A percentile compares a stretch with the other conserved stretches of the same genome.
Conservation (phyloP, 1,140 invertebrate species). For the Dreissena polymorpha region DNA sequence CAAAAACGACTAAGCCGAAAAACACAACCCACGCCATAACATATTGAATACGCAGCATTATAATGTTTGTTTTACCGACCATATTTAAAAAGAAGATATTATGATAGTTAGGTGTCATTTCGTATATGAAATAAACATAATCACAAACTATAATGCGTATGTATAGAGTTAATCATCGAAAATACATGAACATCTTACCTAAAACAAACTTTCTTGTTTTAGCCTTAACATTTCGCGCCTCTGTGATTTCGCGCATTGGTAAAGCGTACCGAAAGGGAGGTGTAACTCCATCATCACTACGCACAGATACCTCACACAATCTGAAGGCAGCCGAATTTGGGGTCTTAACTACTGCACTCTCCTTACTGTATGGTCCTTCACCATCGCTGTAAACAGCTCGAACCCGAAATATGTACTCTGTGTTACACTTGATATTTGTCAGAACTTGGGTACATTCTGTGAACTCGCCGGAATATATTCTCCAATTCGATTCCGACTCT, state of each 20-base stretch:
- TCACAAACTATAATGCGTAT: too few species aligned
- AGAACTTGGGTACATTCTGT: neutral
- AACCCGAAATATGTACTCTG: slow-evolving; percentile 29
- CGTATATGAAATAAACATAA: neutral
- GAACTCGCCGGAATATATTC: neutral
- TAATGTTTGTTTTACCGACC: neutral
- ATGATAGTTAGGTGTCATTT: too few species aligned
- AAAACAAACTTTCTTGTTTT: slow-evolving; percentile 46
- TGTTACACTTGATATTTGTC: slow-evolving; percentile 3
- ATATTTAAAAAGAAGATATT: neutral
- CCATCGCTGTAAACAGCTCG: slow-evolving; percentile 12
- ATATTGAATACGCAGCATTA: neutral
- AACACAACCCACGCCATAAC: neutral
- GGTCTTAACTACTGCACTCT: slow-evolving; percentile 24
- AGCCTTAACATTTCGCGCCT: slow-evolving; percentile 23
- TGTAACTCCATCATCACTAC: neutral
- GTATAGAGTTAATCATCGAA: too few species aligned
- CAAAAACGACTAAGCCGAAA: neutral
- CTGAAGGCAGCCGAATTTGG: slow-evolving; percentile 2
- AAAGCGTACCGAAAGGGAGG: slow-evolving; percentile 13
- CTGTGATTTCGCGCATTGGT: neutral
- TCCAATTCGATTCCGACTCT: slow-evolving; percentile 6
- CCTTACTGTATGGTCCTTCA: slow-evolving; percentile 33
- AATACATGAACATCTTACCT: slow-evolving; percentile 28
- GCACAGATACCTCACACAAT: slow-evolving; percentile 3